phyloP scores from a whole-genome alignment of 2,888 invertebrate species.

The Coelopa pilipes region DNA sequence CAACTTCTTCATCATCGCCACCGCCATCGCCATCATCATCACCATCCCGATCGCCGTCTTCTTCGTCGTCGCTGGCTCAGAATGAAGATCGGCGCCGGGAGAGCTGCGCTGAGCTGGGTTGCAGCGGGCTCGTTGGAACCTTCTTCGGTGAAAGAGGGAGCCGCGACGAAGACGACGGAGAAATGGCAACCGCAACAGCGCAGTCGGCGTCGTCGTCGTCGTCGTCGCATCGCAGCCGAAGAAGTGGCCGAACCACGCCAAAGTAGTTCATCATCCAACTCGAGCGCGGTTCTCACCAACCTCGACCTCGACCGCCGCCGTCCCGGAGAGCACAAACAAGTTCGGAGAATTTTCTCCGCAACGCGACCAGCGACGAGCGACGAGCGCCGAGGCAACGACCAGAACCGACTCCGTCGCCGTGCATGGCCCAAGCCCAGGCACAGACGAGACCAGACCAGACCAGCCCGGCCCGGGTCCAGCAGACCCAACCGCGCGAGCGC shows the following conservation, averaged over 20 bases:
- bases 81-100: not conserved
- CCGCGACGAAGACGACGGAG: constrained; percentile 8
- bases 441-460: no score
- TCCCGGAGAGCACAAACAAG: constrained; percentile 4
- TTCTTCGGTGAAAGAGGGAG: constrained; percentile 12
- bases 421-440: not conserved
- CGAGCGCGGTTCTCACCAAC: constrained; percentile 14
- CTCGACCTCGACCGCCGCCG: not conserved
- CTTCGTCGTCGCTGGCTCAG: constrained; percentile 3
- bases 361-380: not conserved
- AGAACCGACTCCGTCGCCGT: no score
- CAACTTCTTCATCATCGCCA: constrained; percentile 41
- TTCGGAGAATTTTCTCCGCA: constrained; percentile 19
- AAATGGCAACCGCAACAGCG: constrained; percentile 35
- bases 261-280: constrained; percentile 38
- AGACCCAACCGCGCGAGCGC: not conserved
- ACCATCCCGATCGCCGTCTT: not conserved
- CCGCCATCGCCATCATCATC: constrained; percentile 27
- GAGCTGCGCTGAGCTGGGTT: not conserved
- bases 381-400: not conserved
- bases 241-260: constrained; percentile 37
- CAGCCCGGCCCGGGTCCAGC: no score
- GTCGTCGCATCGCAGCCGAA: constrained; percentile 31
- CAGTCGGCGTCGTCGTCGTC: constrained; percentile 3
- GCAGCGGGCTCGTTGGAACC: constrained; percentile 3